Base-by-base conservation (phyloP, 2,888 invertebrate species). In the Metopia argyrocephala region DNA sequence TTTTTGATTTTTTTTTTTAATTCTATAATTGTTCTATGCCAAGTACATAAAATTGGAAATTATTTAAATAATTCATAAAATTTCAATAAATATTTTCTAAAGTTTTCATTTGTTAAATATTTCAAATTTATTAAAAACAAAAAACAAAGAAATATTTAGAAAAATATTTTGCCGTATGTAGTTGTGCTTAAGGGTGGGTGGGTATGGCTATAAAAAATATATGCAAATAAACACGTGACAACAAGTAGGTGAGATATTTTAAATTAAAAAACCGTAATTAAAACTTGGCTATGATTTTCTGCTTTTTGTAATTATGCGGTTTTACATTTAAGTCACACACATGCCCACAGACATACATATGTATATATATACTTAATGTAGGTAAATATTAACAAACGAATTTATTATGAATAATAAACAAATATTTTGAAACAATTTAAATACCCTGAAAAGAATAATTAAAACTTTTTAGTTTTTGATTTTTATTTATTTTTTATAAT, bases 211-310 rank as follows among this genome's bases (percentile, higher is more conserved):
- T 38, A 38, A 18, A 2, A 54, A 5, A 5, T 9, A 31, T 21
- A 21, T 59, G n/a, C 12, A 6, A n/a, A 46, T n/a, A 20, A n/a
- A n/a, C 2, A 45, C 0, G 18, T 18, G 23, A 21, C 7, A 12
- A 59, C 18, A 27, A 18, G n/a, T 45, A 56, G 5, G 15, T 9
- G 25, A 48, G 48, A 69, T 52, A 64, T n/a, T 15, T 45, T 48
- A 76, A 57, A 38, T 45, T n/a, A n/a, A n/a, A 50, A 70, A 76
- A 70, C 65, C 70, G 25, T 76, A 70, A 76, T 76, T 76, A 65
- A 76, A 76, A 70, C 25, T 65, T 76, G 28, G 21, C 64, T 27
- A 76, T 76, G 57, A 69, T 70, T 76, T 66, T 15, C 64, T 69
- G 56, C 50, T 62, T 1, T 59, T 6, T 52, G 45, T 64, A 70